Evolutionary conservation across 2,888 invertebrate genomes (phyloP), one percentile per base, ranked within the genome.

Genomic region (Psylliodes chrysocephalus): DNA sequence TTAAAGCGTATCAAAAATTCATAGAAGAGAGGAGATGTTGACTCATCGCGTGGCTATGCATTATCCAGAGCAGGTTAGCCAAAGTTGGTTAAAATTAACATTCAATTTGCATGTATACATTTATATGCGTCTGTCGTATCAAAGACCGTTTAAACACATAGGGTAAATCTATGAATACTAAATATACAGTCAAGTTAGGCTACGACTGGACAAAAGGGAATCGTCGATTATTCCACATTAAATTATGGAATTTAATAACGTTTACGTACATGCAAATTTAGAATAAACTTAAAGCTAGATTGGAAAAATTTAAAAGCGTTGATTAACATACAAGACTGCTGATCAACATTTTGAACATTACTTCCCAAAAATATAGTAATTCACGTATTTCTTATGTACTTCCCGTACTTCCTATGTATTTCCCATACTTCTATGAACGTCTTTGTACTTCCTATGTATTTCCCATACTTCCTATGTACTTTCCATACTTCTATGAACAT

Each of bases 81-180:
- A 38, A 60, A 56, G 55, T 56, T 56, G 47, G 60, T 60, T 57
- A 38, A 33, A 44, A 77, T 77, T 74, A 72, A 73, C 70, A 74
- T 77, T 74, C 71, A 75, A 75, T 77, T 73, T 75, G 71, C 73
- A 74, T 75, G 73, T 72, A 75, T 75, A 73, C 71, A 73, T 75
- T 65, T 63, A 67, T 68, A 66, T 62, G 69, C 69, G 73, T 71
- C 71, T 74, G 71, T 68, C 71, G 71, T 71, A 70, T 74, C 74
- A 75, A 75, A 64, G 64, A 73, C 73, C 74, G 69, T 72, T 73
- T 73, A 70, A 71, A 70, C 66, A 66, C 65, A 60, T 66, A 60
- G 68, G 67, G 66, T 70, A 72, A 72, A 72, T 71, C 72, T 74
- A 75, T 77, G 77, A 77, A 77, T 77, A 77, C 74, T 69, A 77